These are phyloP conservation scores for Eubasilissa regina DNA, from an alignment of 1,140 invertebrate species.

Conservation along the genomic window DNA sequence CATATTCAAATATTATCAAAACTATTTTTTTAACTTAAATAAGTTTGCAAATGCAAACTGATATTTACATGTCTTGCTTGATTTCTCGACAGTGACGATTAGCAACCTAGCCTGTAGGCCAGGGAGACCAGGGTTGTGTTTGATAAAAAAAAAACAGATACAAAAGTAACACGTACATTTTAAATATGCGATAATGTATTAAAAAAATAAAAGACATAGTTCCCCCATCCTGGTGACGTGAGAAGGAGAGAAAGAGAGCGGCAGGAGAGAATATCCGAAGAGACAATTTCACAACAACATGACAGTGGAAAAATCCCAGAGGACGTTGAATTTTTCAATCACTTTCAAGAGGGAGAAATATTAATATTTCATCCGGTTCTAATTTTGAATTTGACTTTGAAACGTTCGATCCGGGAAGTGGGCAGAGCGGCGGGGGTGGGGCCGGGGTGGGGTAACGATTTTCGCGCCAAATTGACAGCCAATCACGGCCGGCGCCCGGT, in stretches of 20 bases:
- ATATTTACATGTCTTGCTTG: no score
- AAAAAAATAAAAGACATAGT: neutral
- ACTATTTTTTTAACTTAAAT: no score
- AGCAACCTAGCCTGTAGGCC: no score
- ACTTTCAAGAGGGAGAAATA: neutral
- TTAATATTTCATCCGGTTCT: slow-evolving; percentile 18
- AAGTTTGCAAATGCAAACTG: no score
- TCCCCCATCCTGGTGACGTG: no score
- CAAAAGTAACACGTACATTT: no score
- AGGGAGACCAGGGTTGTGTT: no score
- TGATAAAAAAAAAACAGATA: no score
- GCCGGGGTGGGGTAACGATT: neutral
- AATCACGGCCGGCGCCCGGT: slow-evolving; percentile 8
- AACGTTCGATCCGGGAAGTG: neutral
- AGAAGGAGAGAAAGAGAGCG: no score
- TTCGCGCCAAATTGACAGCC: slow-evolving; percentile 29
- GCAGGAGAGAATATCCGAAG: neutral
- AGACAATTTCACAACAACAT: neutral
- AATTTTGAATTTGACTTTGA: slow-evolving; percentile 5
- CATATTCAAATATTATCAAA: no score
- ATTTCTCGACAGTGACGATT: no score
- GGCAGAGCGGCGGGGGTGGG: neutral
- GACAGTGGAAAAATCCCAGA: neutral
- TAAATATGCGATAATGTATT: no score
- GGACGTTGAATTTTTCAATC: neutral